These are phyloP conservation scores for Meta bourneti DNA, from an alignment of 2,888 invertebrate species.

Conservation along the genomic window DNA sequence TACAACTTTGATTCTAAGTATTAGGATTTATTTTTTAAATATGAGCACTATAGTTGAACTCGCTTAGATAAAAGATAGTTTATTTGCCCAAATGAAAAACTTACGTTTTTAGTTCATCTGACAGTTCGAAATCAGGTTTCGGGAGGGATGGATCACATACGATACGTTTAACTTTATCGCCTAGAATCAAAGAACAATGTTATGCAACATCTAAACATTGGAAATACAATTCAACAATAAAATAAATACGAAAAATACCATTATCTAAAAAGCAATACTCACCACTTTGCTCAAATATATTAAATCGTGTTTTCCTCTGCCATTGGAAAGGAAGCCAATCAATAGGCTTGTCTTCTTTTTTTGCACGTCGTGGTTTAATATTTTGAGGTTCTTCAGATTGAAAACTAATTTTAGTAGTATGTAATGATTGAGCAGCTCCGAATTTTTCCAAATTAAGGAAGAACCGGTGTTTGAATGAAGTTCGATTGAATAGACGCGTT, in stretches of 20 bases:
- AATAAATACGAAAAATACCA: not conserved
- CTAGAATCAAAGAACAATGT: constrained; percentile 26
- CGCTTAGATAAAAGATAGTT: too few species aligned
- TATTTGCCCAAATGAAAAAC: constrained; percentile 78
- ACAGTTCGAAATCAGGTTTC: constrained; percentile 80
- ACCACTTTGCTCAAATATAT: constrained; percentile 71
- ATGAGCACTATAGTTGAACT: too few species aligned
- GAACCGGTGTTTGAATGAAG: not conserved
- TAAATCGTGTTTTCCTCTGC: constrained; percentile 47
- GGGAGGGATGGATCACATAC: constrained; percentile 59
- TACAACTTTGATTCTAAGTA: too few species aligned
- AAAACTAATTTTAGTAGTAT: not conserved
- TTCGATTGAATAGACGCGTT: not conserved
- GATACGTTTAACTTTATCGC: constrained; percentile 67
- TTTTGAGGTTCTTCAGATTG: not conserved
- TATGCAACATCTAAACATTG: not conserved
- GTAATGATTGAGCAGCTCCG: not conserved
- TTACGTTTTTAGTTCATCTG: constrained; percentile 87
- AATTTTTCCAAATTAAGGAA: not conserved
- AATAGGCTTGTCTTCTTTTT: constrained; percentile 60
- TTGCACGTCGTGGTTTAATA: not conserved
- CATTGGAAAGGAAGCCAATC: constrained; percentile 77
- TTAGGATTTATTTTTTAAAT: too few species aligned
- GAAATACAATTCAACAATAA: not conserved
- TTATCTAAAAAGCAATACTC: not conserved